A percentile compares a stretch with the other conserved stretches of the same genome.
Conservation (phyloP, 2,113 vertebrate genomes). For the Zosterops borbonicus region DNA sequence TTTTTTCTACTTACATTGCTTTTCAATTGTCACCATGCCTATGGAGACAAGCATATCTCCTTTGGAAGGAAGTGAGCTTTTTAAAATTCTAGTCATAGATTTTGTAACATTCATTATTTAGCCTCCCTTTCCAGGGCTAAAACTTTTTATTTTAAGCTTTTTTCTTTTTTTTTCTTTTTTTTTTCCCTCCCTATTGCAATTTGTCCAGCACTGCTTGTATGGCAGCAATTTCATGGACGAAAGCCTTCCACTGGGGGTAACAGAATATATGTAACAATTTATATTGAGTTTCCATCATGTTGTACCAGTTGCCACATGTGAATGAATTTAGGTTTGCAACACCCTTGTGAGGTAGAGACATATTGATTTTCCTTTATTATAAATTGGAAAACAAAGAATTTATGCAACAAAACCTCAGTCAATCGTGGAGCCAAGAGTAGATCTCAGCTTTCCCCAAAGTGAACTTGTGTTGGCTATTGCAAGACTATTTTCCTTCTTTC, state of each 20-base stretch:
- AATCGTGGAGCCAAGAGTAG: not conserved
- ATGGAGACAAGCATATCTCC: not conserved
- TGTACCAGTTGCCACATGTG: not conserved
- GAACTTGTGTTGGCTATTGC: not conserved
- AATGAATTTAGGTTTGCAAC: slow-evolving; percentile 30
- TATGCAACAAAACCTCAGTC: slow-evolving; percentile 14
- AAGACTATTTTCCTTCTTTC: not conserved
- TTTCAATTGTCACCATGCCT: not conserved
- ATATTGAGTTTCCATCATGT: slow-evolving; percentile 55
- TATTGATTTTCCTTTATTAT: slow-evolving; percentile 51
- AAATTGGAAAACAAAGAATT: slow-evolving; percentile 36
- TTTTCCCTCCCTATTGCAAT: not conserved
- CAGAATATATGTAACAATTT: slow-evolving; percentile 47
- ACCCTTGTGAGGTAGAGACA: not conserved
- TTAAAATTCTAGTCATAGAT: not conserved
- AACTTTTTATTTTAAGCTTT: not conserved
- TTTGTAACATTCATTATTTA: not conserved
- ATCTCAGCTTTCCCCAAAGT: not conserved
- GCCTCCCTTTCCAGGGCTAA: not conserved
- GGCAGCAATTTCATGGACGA: slow-evolving; percentile 57
- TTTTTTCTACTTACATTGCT: not conserved
- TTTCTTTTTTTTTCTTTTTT: not conserved
- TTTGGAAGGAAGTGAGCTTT: not conserved
- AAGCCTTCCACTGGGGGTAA: slow-evolving; percentile 36
- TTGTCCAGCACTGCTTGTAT: not conserved